phyloP scores from a whole-genome alignment of 2,888 invertebrate genomes.

The Altica lythri region DNA sequence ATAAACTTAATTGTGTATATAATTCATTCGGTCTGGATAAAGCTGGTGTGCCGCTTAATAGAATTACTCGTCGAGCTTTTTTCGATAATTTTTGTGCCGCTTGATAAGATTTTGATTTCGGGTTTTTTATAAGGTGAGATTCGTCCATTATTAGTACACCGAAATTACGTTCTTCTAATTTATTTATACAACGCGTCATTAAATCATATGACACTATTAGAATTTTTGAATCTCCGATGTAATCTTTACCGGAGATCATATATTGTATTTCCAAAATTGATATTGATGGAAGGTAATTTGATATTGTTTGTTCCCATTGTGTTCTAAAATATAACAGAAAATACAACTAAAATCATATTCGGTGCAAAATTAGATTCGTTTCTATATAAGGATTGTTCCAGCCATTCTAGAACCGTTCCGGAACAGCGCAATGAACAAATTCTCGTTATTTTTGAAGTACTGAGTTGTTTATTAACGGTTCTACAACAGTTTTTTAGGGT shows the following conservation, averaged over 20 bases:
- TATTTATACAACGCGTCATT: constrained; percentile 66
- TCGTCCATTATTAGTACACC: constrained; percentile 87
- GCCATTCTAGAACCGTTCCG: not conserved
- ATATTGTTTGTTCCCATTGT: constrained; percentile 79
- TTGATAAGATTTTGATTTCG: constrained; percentile 75
- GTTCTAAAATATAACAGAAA: constrained; percentile 62
- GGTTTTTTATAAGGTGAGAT: constrained; percentile 88
- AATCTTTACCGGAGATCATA: constrained; percentile 69
- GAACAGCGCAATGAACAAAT: not conserved
- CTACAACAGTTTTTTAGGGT: no score
- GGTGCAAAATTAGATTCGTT: no score
- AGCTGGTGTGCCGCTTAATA: constrained; percentile 94
- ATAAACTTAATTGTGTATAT: constrained; percentile 79
- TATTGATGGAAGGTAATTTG: constrained; percentile 75
- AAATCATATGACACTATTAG: constrained; percentile 91
- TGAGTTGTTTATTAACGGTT: not conserved
- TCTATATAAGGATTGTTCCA: not conserved
- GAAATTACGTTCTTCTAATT: constrained; percentile 67
- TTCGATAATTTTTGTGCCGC: constrained; percentile 66
- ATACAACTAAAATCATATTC: not conserved
- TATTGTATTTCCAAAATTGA: constrained; percentile 72
- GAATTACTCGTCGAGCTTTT: constrained; percentile 68
- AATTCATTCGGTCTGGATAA: constrained; percentile 89
- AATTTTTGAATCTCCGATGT: constrained; percentile 70
- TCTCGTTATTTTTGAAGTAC: not conserved